Conservation (phyloP, 2,888 invertebrate species). For the Dolomedes plantarius region DNA sequence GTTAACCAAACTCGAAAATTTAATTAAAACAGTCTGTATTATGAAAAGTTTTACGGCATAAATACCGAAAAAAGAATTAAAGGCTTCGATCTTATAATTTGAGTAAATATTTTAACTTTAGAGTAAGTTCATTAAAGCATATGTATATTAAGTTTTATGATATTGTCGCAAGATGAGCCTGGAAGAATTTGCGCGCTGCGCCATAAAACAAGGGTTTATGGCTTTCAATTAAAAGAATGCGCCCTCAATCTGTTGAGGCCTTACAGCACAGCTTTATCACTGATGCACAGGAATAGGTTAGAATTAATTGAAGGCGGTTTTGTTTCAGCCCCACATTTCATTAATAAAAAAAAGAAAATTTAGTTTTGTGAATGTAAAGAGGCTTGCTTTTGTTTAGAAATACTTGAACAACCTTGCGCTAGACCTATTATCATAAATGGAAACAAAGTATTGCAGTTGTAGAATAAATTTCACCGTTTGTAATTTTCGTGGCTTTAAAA, state of each 20-base stretch:
- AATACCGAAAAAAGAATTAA: not conserved
- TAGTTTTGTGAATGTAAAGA: too few relatives aligned
- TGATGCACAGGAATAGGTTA: too few relatives aligned
- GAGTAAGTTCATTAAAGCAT: conserved; percentile 1
- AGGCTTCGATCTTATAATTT: not conserved
- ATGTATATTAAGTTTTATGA: not conserved
- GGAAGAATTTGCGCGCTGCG: not conserved
- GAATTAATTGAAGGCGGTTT: too few relatives aligned
- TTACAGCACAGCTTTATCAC: too few relatives aligned
- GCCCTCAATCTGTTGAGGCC: not conserved
- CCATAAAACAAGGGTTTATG: not conserved
- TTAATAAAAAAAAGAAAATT: too few relatives aligned
- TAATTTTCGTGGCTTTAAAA: too few relatives aligned
- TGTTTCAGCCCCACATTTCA: too few relatives aligned
- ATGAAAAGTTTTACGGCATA: not conserved
- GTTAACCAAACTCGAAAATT: not conserved
- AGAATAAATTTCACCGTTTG: too few relatives aligned
- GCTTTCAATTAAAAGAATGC: not conserved
- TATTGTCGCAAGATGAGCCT: not conserved
- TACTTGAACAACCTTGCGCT: too few relatives aligned
- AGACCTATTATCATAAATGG: too few relatives aligned
- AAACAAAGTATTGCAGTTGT: too few relatives aligned
- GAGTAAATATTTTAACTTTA: not conserved
- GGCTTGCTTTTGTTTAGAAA: too few relatives aligned
- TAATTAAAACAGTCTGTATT: not conserved